Base-by-base conservation (phyloP, 2,797 vertebrate genomes). In the Intellagama lesueurii region DNA sequence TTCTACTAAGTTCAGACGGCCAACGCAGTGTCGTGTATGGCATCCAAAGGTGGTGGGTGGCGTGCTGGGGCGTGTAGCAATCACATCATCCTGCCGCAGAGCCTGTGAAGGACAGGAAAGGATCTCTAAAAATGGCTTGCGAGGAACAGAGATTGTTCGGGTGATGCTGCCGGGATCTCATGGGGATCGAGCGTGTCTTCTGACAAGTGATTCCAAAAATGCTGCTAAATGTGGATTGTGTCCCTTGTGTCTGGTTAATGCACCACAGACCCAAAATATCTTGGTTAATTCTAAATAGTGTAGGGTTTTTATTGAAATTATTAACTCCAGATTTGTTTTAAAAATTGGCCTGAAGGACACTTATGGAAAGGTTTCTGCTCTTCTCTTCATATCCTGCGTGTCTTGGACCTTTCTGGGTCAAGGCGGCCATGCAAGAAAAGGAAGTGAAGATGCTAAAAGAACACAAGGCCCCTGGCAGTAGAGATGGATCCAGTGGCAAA, bases 221-320 rank as follows among this genome's bases (percentile, higher is more conserved):
- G 47, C 73, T 70, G 22, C 22, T 69, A 79, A 70, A 52, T 35
- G n/a, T 52, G 77, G 44, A 52, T 87, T 44, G 75, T 70, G 87
- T 84, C 81, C 66, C 88, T 79, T 47, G 75, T 79, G 88, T n/a
- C n/a, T 52, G 60, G 30, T 66, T 88, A 88, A 88, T 79, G n/a
- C 28, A 60, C 56, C 40, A 2, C 40, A 40, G 1, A 40, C 40
- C 56, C 60, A 12, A 8, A 32, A 28, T 26, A 2, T 26, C 56
- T 35, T 28, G 52, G 81, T 47, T 7, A 35, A 4, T 24, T 49
- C 85, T 49, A 30, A 78, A 44, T 52, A 17, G 44, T 24, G 22
- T 69, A 78, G 81, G 35, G 35, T 64, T 70, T 79, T 83, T 8
- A 49, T 32, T 4, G 14, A 66, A 7, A 69, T 73, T n/a, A 30